Conservation (phyloP, 2,888 invertebrate species). For the Volucella zonaria region DNA sequence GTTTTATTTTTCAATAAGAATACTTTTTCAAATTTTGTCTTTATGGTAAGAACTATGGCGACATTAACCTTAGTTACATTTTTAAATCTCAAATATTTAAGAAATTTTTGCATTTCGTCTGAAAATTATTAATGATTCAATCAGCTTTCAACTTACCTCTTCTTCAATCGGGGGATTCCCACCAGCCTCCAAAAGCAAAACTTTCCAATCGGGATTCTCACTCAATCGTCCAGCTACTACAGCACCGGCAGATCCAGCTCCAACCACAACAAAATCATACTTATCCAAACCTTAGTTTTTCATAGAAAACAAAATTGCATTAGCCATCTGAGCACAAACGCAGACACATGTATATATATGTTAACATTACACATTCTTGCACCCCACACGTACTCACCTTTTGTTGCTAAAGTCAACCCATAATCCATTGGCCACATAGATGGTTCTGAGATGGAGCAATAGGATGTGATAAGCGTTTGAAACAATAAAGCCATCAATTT, state of each 20-base stretch:
- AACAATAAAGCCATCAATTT: slow-evolving; percentile 85
- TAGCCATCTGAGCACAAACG: neutral
- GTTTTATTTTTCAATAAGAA: too few relatives aligned
- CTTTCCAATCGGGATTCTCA: slow-evolving; percentile 89
- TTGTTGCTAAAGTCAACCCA: slow-evolving; percentile 78
- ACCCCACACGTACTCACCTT: slow-evolving; percentile 76
- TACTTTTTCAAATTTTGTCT: too few relatives aligned
- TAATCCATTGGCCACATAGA: slow-evolving; percentile 85
- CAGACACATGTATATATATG: too few relatives aligned
- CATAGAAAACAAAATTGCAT: neutral
- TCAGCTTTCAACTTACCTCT: slow-evolving; percentile 78
- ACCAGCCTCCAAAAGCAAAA: slow-evolving; percentile 91
- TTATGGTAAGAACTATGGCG: too few relatives aligned
- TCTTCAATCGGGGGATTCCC: slow-evolving; percentile 85
- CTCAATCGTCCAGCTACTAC: slow-evolving; percentile 87
- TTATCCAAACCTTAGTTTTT: slow-evolving; percentile 70
- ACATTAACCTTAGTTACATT: too few relatives aligned
- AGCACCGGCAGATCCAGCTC: slow-evolving; percentile 86
- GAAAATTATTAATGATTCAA: too few relatives aligned
- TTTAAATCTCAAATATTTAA: too few relatives aligned
- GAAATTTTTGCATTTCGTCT: too few relatives aligned
- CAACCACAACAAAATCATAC: slow-evolving; percentile 85
- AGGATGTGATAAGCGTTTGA: slow-evolving; percentile 85
- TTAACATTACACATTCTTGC: neutral
- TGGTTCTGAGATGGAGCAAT: slow-evolving; percentile 85